These are phyloP conservation scores for Cliona cf. orientalis DNA, from an alignment of 37 sponge, comb jelly and placozoan genomes.

Conservation along the genomic window DNA sequence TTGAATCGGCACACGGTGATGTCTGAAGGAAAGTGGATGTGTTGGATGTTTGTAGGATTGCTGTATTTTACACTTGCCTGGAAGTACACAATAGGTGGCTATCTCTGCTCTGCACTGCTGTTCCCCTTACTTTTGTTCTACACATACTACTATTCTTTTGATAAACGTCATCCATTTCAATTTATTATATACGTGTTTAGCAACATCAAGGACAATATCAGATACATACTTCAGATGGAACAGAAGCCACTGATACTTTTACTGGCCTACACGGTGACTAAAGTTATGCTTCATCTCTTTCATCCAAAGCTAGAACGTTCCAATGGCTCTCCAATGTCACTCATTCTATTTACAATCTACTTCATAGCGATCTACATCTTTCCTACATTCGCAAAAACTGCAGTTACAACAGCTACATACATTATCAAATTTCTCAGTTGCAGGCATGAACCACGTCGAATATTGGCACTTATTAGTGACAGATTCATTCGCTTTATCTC, in stretches of 20 bases:
- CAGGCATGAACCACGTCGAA: not conserved
- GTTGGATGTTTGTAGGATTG: not conserved
- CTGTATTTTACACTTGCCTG: constrained; percentile 18
- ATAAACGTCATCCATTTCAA: not conserved
- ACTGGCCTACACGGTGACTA: not conserved
- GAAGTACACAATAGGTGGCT: constrained; percentile 33
- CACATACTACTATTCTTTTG: not conserved
- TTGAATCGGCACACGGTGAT: too few species aligned
- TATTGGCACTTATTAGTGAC: not conserved
- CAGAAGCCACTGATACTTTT: constrained; percentile 2
- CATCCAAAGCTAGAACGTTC: constrained; percentile 29
- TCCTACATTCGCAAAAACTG: not conserved
- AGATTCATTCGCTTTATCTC: not conserved
- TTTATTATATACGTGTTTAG: not conserved
- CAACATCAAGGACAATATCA: not conserved
- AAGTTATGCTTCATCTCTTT: not conserved
- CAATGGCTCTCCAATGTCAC: constrained; percentile 51
- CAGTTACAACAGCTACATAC: not conserved
- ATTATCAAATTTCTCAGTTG: not conserved
- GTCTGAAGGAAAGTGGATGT: too few species aligned
- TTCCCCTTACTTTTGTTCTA: not conserved
- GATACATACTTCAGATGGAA: not conserved
- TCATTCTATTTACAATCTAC: constrained; percentile 28
- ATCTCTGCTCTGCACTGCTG: constrained; percentile 23
- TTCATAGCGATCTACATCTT: constrained; percentile 18